Base-by-base conservation (phyloP, 1,140 invertebrate species). In the Olivierus martensii region DNA sequence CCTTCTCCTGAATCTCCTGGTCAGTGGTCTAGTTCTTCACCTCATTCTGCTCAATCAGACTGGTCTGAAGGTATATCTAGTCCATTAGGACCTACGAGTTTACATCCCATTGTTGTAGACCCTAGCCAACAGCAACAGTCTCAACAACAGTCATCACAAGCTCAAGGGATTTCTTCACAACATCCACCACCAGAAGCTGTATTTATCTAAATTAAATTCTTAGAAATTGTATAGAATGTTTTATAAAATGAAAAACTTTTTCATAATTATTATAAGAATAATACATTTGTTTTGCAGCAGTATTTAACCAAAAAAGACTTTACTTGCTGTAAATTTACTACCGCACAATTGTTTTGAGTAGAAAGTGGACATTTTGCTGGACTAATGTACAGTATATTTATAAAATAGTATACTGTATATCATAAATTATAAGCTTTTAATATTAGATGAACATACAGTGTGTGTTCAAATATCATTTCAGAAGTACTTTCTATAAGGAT, bases 1-100 rank as follows among this genome's bases (percentile, higher is more conserved):
- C 90, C 90, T 3, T 93, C 89, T 7, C 92, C 92, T 0, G 90
- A 95, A 54, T 90, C 85, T 7, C 89, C 90, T 0, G 87, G 86
- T 19, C 87, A 93, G 70, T 95, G 90, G 88, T 92, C 87, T 0
- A 85, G 85, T 14, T 87, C 84, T 21, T 89, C 86, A 14, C 90
- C 91, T 0, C 87, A 88, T 65, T 84, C 82, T 39, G 67, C 67
- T 15, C 82, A 83, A 59, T 91, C 87, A 21, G 90, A 94, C 66
- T 95, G 91, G 90, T 93, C 89, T 22, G 90, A 94, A 64, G 89
- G 87, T 60, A 86, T 85, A 42, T 67, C 65, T n/a, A 69, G 68
- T 48, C 69, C 70, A 11, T 60, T 63, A 45, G 51, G 49, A 12
- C 51, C 57, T 2, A 46, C 49, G 0, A 54, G 45, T 44, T 34